Conservation (phyloP, 2,113 vertebrate genomes). For the Paradoxurus hermaphroditus region DNA sequence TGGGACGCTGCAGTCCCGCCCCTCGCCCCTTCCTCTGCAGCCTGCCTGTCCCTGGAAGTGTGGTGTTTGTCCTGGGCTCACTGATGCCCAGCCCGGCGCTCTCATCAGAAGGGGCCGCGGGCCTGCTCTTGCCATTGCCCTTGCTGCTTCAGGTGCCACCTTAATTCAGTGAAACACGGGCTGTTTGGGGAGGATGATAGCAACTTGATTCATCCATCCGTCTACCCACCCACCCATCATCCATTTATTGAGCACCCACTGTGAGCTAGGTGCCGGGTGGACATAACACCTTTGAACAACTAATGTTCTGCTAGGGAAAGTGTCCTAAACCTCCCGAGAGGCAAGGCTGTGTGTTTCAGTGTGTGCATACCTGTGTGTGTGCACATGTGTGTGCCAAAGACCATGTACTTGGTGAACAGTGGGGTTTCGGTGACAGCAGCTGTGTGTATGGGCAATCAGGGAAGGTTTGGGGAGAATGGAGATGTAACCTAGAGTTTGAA, state of each 20-base stretch:
- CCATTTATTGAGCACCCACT: background rate
- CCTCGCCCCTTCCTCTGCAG: background rate
- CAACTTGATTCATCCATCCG: background rate
- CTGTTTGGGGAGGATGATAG: background rate
- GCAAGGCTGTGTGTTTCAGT: background rate
- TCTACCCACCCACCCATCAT: background rate
- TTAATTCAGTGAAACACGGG: background rate
- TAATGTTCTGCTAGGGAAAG: background rate
- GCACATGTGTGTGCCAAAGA: background rate
- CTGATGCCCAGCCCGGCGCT: background rate
- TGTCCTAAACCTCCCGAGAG: background rate
- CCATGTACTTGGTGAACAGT: background rate
- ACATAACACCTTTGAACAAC: background rate
- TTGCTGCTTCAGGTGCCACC: background rate
- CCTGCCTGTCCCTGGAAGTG: background rate
- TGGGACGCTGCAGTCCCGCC: fast-evolving
- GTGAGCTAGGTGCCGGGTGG: background rate
- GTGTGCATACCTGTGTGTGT: fast-evolving
- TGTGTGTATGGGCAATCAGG: background rate
- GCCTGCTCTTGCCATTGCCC: background rate
- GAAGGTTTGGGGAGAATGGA: background rate
- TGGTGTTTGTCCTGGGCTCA: background rate
- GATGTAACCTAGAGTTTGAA: background rate
- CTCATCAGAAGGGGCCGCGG: background rate
- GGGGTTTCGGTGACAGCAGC: background rate